Conservation (phyloP, 2,888 invertebrate genomes). For the Aporophyla lueneburgensis region DNA sequence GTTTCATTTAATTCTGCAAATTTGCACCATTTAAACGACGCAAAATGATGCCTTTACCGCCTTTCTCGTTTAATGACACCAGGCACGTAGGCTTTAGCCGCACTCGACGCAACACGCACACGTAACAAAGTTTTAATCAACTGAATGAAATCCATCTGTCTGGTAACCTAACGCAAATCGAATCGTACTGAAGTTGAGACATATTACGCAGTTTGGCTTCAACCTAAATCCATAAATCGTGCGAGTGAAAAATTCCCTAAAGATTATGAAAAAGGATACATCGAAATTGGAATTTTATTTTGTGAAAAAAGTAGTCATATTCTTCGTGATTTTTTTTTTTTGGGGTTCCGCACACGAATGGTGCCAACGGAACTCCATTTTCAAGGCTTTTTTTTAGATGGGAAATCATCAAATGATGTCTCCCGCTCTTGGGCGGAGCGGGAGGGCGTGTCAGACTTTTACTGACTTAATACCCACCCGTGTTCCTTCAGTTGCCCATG, state of each 20-base stretch:
- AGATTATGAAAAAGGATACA: not conserved
- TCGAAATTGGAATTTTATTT: not conserved
- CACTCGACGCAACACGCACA: conserved; percentile 5
- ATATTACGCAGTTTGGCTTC: conserved; percentile 25
- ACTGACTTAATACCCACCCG: too few species aligned
- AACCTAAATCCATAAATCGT: conserved; percentile 13
- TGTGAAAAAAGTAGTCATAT: too few species aligned
- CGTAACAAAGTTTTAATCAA: conserved; percentile 32
- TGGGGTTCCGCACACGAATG: not conserved
- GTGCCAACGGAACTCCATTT: not conserved
- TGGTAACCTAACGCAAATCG: conserved; percentile 28
- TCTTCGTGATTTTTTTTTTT: not conserved
- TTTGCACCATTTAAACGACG: conserved; percentile 6
- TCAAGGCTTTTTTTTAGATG: too few species aligned
- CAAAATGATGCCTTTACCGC: conserved; percentile 9
- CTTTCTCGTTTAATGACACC: conserved; percentile 28
- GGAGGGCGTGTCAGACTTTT: too few species aligned
- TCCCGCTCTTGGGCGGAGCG: too few species aligned
- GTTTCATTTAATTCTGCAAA: conserved; percentile 4
- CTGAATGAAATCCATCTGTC: conserved; percentile 30
- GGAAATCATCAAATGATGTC: too few species aligned
- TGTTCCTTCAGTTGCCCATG: too few species aligned
- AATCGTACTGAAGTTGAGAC: conserved; percentile 30
- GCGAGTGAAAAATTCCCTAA: not conserved
- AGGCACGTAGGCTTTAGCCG: conserved; percentile 21